Percentiles rank a stretch among this genome's conserved stretches.
phyloP scores from a whole-genome alignment of 2,888 invertebrate genomes.

The Augochlorella aurata region DNA sequence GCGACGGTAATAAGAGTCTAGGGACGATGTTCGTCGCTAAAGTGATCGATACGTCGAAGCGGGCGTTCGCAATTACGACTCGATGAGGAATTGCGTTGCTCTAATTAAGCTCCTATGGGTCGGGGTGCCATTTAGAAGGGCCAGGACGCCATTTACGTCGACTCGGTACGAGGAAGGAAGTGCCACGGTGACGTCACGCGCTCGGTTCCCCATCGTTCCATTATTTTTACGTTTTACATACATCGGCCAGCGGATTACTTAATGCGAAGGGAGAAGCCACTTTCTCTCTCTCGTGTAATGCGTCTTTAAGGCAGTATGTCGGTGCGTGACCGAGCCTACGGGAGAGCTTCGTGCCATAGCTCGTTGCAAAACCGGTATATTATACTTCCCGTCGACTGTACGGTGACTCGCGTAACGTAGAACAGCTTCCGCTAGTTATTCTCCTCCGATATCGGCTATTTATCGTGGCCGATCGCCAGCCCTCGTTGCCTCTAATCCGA shows the following conservation, averaged over 20 bases:
- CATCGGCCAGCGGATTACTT: conserved; percentile 61
- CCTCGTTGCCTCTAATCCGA: neutral
- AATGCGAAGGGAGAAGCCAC: conserved; percentile 60
- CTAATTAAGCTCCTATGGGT: conserved; percentile 40
- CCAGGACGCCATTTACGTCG: neutral
- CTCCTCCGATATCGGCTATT: conserved; percentile 1
- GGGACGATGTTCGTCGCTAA: conserved; percentile 4
- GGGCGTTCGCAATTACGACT: conserved; percentile 32
- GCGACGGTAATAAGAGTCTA: conserved; percentile 13
- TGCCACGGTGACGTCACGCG: conserved; percentile 42
- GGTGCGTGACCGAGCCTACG: conserved; percentile 57
- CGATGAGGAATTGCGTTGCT: conserved; percentile 8
- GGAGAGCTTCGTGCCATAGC: conserved; percentile 30
- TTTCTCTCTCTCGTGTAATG: conserved; percentile 69
- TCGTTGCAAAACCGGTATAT: conserved; percentile 58
- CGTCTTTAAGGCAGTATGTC: conserved; percentile 62
- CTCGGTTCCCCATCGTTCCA: conserved; percentile 12
- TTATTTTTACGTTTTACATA: conserved; percentile 44
- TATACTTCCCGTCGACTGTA: conserved; percentile 3
- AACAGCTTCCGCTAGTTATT: conserved; percentile 14
- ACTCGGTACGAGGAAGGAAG: conserved; percentile 36
- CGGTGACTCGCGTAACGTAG: neutral
- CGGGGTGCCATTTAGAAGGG: conserved; percentile 8
- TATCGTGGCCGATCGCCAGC: neutral
- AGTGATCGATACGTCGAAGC: conserved; percentile 45